Conservation (phyloP, 1,140 invertebrate species). For the Harpegnathos saltator region DNA sequence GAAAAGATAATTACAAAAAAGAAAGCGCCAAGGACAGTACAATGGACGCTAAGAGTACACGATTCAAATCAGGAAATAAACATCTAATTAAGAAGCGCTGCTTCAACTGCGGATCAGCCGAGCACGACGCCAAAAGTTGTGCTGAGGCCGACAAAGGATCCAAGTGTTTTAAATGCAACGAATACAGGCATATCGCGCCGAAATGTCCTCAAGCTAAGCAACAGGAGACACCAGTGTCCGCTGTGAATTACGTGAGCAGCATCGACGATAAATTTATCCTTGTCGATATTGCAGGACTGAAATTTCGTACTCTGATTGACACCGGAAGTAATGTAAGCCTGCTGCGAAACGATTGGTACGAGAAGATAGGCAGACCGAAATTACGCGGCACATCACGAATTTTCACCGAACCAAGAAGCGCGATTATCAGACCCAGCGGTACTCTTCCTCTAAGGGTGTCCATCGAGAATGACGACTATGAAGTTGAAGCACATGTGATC, state of each 20-base stretch:
- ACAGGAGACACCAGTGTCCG: neutral
- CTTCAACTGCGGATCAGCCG: slow-evolving; percentile 39
- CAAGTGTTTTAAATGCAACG: slow-evolving; percentile 63
- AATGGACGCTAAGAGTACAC: neutral
- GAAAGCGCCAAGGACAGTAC: neutral
- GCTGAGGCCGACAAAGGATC: slow-evolving; percentile 57
- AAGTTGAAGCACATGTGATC: slow-evolving; percentile 37
- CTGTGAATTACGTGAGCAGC: slow-evolving; percentile 14
- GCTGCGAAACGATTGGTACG: slow-evolving; percentile 3
- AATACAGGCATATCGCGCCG: slow-evolving; percentile 46
- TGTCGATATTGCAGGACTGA: neutral
- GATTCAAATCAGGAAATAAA: neutral
- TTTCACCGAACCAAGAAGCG: slow-evolving; percentile 52
- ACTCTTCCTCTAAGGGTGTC: neutral
- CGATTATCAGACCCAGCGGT: slow-evolving; percentile 25
- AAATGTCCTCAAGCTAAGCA: slow-evolving; percentile 7
- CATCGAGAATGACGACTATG: slow-evolving; percentile 7
- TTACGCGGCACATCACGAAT: neutral
- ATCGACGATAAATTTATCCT: slow-evolving; percentile 11
- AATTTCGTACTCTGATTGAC: slow-evolving; percentile 52
- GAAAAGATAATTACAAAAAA: slow-evolving; percentile 12
- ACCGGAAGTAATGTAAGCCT: slow-evolving; percentile 62
- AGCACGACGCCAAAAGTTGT: slow-evolving; percentile 48
- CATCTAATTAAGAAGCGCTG: slow-evolving; percentile 12
- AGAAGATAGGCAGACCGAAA: slow-evolving; percentile 1